Base-by-base conservation (phyloP, 2,797 vertebrate genomes). In the Pangasius djambal region DNA sequence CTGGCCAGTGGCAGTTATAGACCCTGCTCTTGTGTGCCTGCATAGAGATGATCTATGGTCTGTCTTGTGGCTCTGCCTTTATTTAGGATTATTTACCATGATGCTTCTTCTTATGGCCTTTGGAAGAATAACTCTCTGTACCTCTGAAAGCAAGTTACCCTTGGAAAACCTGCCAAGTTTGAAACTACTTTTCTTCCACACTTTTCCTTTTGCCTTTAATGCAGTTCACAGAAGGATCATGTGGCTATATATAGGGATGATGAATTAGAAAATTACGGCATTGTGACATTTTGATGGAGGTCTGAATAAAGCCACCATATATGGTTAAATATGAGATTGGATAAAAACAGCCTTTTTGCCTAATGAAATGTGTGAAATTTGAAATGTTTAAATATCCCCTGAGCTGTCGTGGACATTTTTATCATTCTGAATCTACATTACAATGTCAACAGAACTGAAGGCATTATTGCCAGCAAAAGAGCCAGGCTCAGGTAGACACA, bases 31-130 rank as follows among this genome's bases (percentile, higher is more conserved):
- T 69, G 70, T 91, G 79, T 81, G 37, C 90, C 63, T 89, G 91
- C 86, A 79, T 88, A 90, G 74, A 20, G 89, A 88, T 87, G 87
- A 89, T 90, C 87, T 75, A 88, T 87, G 63, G 55, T 90, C 87
- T 88, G 86, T 92, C 88, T 91, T 77, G 83, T 91, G 92, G 89
- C 69, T 87, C 85, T 89, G 52, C 61, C 55, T 93, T 91, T 67
- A 89, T 15, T 34, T 77, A 86, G 75, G 83, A 90, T 90, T 91
- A 92, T 90, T 92, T 88, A 63, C 88, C 75, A 78, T 85, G 90
- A 91, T 87, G 90, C 59, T 92, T 82, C 88, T 88, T 85, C 88
- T 87, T 86, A 69, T 74, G 83, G 88, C 85, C 57, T 89, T 86
- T 67, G 57, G 12, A 88, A 79, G 77, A 57, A 44, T 59, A 83